phyloP scores from a whole-genome alignment of 2,888 invertebrate genomes.

The Drosophila longiperda region DNA sequence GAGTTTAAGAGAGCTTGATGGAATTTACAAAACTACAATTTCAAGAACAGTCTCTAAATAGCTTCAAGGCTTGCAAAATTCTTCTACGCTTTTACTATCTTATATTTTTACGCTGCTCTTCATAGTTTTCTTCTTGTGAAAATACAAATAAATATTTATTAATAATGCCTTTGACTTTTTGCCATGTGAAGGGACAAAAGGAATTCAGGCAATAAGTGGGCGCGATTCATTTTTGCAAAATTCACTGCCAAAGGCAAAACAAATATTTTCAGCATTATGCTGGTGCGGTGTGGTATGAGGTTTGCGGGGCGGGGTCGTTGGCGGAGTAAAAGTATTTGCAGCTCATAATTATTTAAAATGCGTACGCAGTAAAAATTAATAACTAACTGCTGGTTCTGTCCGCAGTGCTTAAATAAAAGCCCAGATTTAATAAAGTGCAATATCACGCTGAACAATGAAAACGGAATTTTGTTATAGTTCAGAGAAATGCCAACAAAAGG shows the following conservation, averaged over 20 bases:
- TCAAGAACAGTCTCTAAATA: constrained; percentile 1
- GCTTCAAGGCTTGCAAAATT: constrained; percentile 23
- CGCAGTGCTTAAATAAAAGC: constrained; percentile 44
- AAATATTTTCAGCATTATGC: constrained; percentile 61
- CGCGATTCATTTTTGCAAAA: constrained; percentile 63
- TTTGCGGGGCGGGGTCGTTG: background rate
- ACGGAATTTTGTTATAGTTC: constrained; percentile 36
- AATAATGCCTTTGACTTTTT: constrained; percentile 56
- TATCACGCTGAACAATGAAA: constrained; percentile 50
- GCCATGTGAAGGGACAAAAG: constrained; percentile 21
- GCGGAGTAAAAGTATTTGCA: constrained; percentile 48
- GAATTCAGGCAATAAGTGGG: constrained; percentile 72
- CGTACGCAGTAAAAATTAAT: constrained; percentile 76
- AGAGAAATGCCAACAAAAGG: constrained; percentile 37
- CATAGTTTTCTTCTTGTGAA: constrained; percentile 12
- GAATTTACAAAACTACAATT: background rate
- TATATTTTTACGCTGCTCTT: background rate
- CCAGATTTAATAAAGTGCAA: constrained; percentile 67
- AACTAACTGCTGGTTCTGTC: constrained; percentile 61
- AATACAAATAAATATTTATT: constrained; percentile 39
- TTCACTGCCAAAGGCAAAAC: constrained; percentile 72
- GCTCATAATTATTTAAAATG: constrained; percentile 71
- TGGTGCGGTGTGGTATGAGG: constrained; percentile 1
- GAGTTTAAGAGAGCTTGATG: background rate
- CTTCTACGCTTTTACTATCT: background rate